Conservation (phyloP, 1,140 invertebrate genomes). For the Diorhabda elongata region DNA sequence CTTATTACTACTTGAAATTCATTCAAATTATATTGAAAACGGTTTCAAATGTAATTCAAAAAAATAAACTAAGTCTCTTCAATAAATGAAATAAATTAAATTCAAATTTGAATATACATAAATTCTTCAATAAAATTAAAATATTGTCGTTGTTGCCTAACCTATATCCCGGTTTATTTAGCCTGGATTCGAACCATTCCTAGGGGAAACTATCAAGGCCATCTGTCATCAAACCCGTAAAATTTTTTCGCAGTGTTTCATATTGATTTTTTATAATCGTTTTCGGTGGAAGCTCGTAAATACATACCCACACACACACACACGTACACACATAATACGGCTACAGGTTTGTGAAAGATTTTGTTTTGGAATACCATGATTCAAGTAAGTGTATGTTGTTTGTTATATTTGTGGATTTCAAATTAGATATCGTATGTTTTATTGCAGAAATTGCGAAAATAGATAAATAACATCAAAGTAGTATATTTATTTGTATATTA, state of each 20-base stretch:
- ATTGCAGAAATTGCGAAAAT: neutral
- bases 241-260: neutral
- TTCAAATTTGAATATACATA: too few relatives aligned
- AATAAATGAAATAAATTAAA: too few relatives aligned
- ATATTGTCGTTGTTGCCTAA: neutral
- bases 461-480: neutral
- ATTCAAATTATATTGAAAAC: too few relatives aligned
- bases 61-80: too few relatives aligned
- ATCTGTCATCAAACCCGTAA: slow-evolving; percentile 11
- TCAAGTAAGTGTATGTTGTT: slow-evolving; percentile 29
- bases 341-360: too few relatives aligned
- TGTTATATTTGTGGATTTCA: neutral
- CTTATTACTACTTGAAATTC: too few relatives aligned
- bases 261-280: neutral
- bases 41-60: too few relatives aligned
- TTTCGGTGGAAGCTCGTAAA: neutral
- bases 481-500: too few relatives aligned
- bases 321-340: too few relatives aligned
- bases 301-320: too few relatives aligned
- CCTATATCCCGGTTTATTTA: slow-evolving; percentile 23
- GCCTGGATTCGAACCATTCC: slow-evolving; percentile 25
- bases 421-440: neutral
- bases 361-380: slow-evolving; percentile 30
- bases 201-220: neutral
- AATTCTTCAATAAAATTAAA: neutral